Base-by-base conservation (phyloP, 2,888 invertebrate genomes). In the Dyspetes luteomarginatus region DNA sequence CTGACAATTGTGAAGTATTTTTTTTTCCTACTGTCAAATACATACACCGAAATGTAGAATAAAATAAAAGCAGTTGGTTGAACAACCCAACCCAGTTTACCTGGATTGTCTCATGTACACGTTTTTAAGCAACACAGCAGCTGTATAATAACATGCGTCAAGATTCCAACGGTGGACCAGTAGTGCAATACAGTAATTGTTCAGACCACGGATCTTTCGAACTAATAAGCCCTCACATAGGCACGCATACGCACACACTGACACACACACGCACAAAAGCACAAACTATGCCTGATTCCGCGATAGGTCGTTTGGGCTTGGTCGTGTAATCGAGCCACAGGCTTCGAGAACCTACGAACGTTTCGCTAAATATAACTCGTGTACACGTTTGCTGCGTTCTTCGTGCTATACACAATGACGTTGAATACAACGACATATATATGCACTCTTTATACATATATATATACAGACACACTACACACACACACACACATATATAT, bases 251-350 rank as follows among this genome's bases (percentile, higher is more conserved):
- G n/a, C n/a, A n/a, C n/a, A n/a, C n/a, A n/a, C n/a, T n/a, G 9
- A 45, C n/a, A 56, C 48, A 12, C 55, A 28, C 55, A 55, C n/a
- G n/a, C n/a, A n/a, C n/a, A n/a, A n/a, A n/a, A n/a, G n/a, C n/a
- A n/a, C n/a, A 60, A 48, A 55, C 65, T 43, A 67, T 60, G 55
- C 56, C 60, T 80, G 72, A 80, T 80, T 71, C n/a, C n/a, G 71
- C 71, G 67, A 80, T 67, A 36, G 65, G 58, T 67, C 71, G 75
- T 75, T 75, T 72, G 76, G 80, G 60, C 76, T 65, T 55, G 71
- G 71, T 72, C 65, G 80, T 67, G 76, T 80, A 80, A 80, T 80
- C 76, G 71, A 76, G 60, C 80, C 76, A 58, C 80, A 80, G 75
- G 60, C 67, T 71, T 71, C 48, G 45, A 72, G 67, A 36, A 62